Percentiles rank a stretch among this genome's conserved stretches.
phyloP scores from a whole-genome alignment of 1,140 invertebrate species.

The Argopecten irradians region DNA sequence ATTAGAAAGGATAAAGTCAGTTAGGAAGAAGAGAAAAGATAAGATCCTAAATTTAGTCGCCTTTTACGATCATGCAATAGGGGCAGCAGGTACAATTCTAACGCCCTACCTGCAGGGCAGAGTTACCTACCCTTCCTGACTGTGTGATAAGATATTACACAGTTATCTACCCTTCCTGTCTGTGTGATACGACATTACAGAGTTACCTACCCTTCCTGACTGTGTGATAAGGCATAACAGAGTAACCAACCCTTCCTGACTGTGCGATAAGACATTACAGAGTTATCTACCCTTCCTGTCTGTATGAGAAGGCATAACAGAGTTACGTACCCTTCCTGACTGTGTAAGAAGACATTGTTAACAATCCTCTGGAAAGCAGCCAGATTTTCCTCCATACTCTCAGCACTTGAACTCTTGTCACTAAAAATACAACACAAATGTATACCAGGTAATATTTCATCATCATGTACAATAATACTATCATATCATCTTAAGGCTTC shows the following conservation, averaged over 20 bases:
- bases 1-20: no score
- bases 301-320: neutral
- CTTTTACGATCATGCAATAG: no score
- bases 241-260: no score
- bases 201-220: neutral
- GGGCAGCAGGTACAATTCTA: no score
- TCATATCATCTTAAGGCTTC: no score
- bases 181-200: neutral
- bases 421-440: neutral
- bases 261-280: neutral
- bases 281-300: no score
- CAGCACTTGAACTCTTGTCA: neutral
- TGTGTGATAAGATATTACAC: neutral
- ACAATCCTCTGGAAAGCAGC: slow-evolving; percentile 58
- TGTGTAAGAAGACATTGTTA: slow-evolving; percentile 61
- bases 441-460: no score
- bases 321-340: slow-evolving; percentile 58
- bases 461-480: no score
- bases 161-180: neutral
- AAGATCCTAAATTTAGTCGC: no score
- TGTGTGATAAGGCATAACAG: neutral
- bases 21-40: no score
- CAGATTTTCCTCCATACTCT: slow-evolving; percentile 38
- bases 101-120: no score
- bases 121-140: neutral